Base-by-base conservation (phyloP, 2,888 invertebrate species). In the Geotrupes spiniger region DNA sequence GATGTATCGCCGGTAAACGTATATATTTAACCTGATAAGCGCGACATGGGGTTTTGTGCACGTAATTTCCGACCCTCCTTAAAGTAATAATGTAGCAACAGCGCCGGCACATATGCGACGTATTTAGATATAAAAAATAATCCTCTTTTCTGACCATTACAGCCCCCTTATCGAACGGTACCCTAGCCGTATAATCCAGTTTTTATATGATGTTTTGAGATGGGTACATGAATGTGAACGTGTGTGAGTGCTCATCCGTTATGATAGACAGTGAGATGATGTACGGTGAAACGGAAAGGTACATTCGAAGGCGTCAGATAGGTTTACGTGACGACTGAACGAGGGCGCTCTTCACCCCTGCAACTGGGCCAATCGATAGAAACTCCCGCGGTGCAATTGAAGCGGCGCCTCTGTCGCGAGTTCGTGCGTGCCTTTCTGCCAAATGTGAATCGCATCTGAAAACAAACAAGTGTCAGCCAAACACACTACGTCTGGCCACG, bases 301-400 rank as follows among this genome's bases (percentile, higher is more conserved):
- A 53, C 51, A 51, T 53, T 50, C 42, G 40, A 49, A 53, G 59
- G 55, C 53, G 56, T 51, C 52, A 52, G 58, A 60, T 58, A 61
- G 60, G 56, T 63, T 63, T 62, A 60, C 63, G 62, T 63, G 64
- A 63, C 59, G 63, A 62, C 63, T 61, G 63, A 62, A 57, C 58
- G 63, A 61, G 63, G 65, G 66, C 64, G 62, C 64, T 62, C 38
- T 36, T 58, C 61, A 74, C 73, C 74, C 74, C 73, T 75, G 76
- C 78, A 80, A 80, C 79, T 80, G 78, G 80, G 80, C 77, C 80
- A 79, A 81, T 81, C 80, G 80, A 81, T 81, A 80, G 66, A 69
- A 64, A 61, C 62, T 62, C 65, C 68, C 69, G 45, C 63, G 65
- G 64, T 66, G 65, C 64, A 63, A 60, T 64, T 61, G 57, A 59